Evolutionary conservation across 2,113 vertebrate species (phyloP).

Genomic region (Sisor rabdophorus): DNA sequence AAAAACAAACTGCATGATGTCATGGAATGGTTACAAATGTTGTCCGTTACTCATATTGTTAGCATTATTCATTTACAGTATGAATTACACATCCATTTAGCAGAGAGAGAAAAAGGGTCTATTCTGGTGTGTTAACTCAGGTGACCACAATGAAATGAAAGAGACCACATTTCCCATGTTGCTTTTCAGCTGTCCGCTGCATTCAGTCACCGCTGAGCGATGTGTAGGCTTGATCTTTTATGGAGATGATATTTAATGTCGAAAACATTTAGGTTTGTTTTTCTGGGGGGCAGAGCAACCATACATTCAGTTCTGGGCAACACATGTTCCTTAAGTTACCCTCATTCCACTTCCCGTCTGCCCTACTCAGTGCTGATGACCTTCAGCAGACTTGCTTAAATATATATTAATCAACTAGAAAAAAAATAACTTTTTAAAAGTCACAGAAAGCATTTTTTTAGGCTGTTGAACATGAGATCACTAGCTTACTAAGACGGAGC

Average conservation of each 20-base stretch:
- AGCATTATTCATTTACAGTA: neutral
- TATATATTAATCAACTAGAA: neutral
- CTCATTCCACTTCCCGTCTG: too few relatives aligned
- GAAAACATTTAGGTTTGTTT: neutral
- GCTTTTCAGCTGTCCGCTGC: neutral
- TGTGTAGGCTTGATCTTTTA: constrained; percentile 3
- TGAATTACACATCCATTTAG: constrained; percentile 1
- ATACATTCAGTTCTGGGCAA: too few relatives aligned
- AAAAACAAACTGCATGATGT: constrained; percentile 31
- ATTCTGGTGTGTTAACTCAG: constrained; percentile 20
- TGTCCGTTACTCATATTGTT: constrained; percentile 21
- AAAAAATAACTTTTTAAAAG: neutral
- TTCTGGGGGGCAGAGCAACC: neutral
- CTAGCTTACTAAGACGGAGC: neutral
- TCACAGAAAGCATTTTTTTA: neutral
- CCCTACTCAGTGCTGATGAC: too few relatives aligned
- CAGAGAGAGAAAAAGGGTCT: constrained; percentile 12
- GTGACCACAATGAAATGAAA: constrained; percentile 8
- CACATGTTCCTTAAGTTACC: too few relatives aligned
- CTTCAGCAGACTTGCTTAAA: too few relatives aligned
- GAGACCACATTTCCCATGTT: constrained; percentile 10
- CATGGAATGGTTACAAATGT: constrained; percentile 15
- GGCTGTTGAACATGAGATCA: neutral
- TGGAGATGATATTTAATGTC: neutral
- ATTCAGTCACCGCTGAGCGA: neutral